Evolutionary conservation across 2,113 vertebrate genomes (phyloP).

Genomic region (Caranx ignobilis): DNA sequence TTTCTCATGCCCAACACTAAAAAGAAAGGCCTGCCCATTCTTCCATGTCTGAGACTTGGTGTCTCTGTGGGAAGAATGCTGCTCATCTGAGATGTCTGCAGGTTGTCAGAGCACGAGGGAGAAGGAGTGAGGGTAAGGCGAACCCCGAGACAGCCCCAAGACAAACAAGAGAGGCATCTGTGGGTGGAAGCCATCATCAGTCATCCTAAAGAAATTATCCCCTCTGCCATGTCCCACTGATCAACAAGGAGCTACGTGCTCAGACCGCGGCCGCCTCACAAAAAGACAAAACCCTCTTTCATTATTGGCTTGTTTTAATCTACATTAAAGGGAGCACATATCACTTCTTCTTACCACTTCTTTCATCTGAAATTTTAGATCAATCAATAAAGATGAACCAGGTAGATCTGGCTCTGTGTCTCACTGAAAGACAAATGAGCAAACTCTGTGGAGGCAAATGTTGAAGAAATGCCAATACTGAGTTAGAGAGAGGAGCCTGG

Average conservation of each 20-base stretch:
- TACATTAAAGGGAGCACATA: slow-evolving; percentile 89
- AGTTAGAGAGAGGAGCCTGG: not conserved
- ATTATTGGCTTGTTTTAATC: slow-evolving; percentile 86
- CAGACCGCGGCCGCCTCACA: slow-evolving; percentile 86
- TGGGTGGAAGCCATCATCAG: slow-evolving; percentile 88
- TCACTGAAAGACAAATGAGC: slow-evolving; percentile 37
- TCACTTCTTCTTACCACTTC: slow-evolving; percentile 85
- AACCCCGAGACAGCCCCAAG: slow-evolving; percentile 86
- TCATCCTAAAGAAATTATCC: slow-evolving; percentile 96
- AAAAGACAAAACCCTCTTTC: slow-evolving; percentile 93
- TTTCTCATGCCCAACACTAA: slow-evolving; percentile 29
- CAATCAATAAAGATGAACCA: slow-evolving; percentile 50
- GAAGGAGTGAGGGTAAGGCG: slow-evolving; percentile 83
- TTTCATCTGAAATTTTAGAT: slow-evolving; percentile 65
- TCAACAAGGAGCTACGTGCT: slow-evolving; percentile 79
- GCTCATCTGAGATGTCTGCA: slow-evolving; percentile 94
- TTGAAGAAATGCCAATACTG: slow-evolving; percentile 4
- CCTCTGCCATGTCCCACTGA: slow-evolving; percentile 84
- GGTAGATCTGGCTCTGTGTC: not conserved
- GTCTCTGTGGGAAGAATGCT: slow-evolving; percentile 73
- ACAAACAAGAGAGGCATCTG: slow-evolving; percentile 95
- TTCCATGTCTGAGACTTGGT: slow-evolving; percentile 55
- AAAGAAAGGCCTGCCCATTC: slow-evolving; percentile 53
- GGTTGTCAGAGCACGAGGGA: slow-evolving; percentile 91
- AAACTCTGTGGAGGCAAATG: not conserved